phyloP scores from a whole-genome alignment of 2,888 invertebrate species.

The Hypsopygia costalis region DNA sequence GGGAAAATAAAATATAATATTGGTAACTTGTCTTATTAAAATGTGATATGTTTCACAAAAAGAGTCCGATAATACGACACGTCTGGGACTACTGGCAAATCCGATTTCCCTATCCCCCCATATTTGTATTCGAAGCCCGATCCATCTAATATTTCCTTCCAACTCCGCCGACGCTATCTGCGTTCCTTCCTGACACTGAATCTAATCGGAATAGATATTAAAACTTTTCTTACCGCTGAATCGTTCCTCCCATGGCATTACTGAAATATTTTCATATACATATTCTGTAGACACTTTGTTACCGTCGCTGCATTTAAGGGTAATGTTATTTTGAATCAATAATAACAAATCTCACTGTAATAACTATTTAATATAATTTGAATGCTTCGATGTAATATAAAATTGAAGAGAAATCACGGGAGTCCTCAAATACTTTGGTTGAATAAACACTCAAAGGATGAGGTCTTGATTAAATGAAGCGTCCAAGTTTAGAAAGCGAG shows the following conservation, averaged over 20 bases:
- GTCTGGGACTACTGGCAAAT: conserved; percentile 72
- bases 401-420: conserved; percentile 29
- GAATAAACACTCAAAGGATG: conserved; percentile 52
- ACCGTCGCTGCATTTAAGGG: too few relatives aligned
- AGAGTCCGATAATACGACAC: conserved; percentile 73
- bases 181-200: conserved; percentile 79
- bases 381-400: conserved; percentile 11
- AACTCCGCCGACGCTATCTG: conserved; percentile 71
- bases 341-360: background rate
- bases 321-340: too few relatives aligned
- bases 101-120: conserved; percentile 77
- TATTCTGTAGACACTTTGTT: too few relatives aligned
- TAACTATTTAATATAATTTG: conserved; percentile 11
- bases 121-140: conserved; percentile 78
- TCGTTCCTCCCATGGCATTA: conserved; percentile 46
- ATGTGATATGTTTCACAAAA: conserved; percentile 65
- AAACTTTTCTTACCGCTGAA: conserved; percentile 71
- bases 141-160: conserved; percentile 78
- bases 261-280: conserved; percentile 35
- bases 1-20: conserved; percentile 27
- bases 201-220: conserved; percentile 81
- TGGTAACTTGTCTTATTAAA: conserved; percentile 52
- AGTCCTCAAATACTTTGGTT: conserved; percentile 41
- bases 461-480: conserved; percentile 57
- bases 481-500: conserved; percentile 44